phyloP scores from a whole-genome alignment of 2,797 vertebrate genomes.

The Crotalus adamanteus region DNA sequence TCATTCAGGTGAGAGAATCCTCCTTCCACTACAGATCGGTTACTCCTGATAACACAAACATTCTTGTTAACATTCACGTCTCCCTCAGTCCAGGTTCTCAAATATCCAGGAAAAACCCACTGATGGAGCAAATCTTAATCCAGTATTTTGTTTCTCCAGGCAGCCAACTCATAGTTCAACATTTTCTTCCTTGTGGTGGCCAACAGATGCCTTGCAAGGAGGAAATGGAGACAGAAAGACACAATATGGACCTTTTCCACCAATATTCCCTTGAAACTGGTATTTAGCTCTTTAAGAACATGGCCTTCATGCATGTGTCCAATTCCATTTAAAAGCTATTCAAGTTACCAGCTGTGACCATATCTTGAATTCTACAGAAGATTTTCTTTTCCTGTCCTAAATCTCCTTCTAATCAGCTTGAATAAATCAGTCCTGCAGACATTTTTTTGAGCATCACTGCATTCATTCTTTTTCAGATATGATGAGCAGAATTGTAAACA shows the following conservation, averaged over 20 bases:
- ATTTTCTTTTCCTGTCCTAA: not conserved
- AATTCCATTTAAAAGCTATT: not conserved
- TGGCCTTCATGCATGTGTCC: not conserved
- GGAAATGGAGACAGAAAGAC: not conserved
- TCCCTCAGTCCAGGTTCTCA: not conserved
- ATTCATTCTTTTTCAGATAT: not conserved
- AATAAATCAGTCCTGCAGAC: not conserved
- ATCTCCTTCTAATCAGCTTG: not conserved
- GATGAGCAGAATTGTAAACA: not conserved
- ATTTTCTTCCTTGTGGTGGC: not conserved
- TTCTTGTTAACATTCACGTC: not conserved
- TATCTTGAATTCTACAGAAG: not conserved
- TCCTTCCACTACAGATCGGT: not conserved
- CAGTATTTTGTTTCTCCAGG: not conserved
- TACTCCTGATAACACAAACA: not conserved
- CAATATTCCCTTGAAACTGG: not conserved
- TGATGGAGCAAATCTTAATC: not conserved
- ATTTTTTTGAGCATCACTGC: not conserved
- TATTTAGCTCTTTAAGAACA: not conserved
- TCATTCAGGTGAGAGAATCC: constrained; percentile 30
- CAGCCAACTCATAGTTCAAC: not conserved
- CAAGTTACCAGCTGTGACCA: not conserved
- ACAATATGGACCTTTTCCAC: not conserved
- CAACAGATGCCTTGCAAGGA: not conserved
- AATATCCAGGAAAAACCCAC: not conserved